Conservation (phyloP, 2,888 invertebrate species). For the Drosophila paramelanica region DNA sequence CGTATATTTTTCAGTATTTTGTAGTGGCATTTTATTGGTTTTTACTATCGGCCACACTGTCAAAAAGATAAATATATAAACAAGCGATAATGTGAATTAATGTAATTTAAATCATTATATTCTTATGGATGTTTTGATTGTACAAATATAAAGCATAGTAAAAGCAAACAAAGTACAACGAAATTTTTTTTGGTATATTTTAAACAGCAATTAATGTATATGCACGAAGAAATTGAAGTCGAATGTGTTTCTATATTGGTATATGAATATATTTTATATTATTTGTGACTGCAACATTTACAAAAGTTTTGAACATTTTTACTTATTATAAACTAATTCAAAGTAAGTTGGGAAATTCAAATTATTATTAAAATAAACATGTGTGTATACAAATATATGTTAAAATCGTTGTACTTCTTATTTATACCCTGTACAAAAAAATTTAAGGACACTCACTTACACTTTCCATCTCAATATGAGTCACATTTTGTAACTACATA, state of each 20-base stretch:
- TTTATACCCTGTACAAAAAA: too few species aligned
- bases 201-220: neutral
- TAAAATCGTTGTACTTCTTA: too few species aligned
- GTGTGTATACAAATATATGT: too few species aligned
- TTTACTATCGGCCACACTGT: constrained; percentile 14
- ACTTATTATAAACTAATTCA: neutral
- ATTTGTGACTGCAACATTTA: neutral
- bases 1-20: constrained; percentile 4
- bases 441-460: neutral
- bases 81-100: neutral
- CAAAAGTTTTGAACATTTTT: constrained; percentile 4
- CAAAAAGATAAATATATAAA: constrained; percentile 2
- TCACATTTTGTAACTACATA: neutral
- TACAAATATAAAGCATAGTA: neutral
- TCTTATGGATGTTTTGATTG: neutral
- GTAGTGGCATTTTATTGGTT: neutral
- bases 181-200: neutral
- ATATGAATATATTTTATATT: constrained; percentile 2
- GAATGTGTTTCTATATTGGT: neutral
- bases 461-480: too few species aligned
- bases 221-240: neutral
- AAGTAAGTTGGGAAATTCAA: neutral
- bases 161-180: neutral
- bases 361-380: too few species aligned
- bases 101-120: neutral